Evolutionary conservation across 30 jellyfish, hydroid and myxozoan genomes (phyloP), one percentile per base, ranked within the genome.

Genomic region (Pseudorhiza aurosa): DNA sequence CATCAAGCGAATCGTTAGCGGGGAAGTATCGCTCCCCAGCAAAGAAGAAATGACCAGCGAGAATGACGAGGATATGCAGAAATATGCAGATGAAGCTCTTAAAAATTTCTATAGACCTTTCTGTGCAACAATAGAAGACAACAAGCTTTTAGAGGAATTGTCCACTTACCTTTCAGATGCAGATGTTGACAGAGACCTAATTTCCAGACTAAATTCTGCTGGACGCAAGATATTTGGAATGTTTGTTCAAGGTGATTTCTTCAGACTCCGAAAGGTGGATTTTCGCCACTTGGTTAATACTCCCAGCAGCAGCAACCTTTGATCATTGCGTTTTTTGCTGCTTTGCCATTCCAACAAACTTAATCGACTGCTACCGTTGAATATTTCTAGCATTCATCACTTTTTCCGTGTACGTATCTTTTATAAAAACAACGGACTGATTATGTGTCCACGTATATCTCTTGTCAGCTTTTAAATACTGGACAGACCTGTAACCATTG

Each of bases 1-100:
- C 18, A 28, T 72, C 0, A 56, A 37, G 26, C 1, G 25, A 32
- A 19, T 22, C 29, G 51, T 72, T 8, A 42, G 30, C 3, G 85
- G 85, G 10, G 68, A 72, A 3, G 11, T 72, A 43, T 47, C 28
- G 31, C 85, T 72, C 73, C 73, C 73, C 12, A 24, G 85, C n/a
- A 72, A 72, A 56, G 73, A 72, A 0, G 75, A 47, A 19, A 72
- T 72, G 85, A 44, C 33, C 0, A 21, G 5, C 47, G 42, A 51
- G 11, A 24, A 47, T 25, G 85, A 72, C 15, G 24, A 24, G 11
- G 72, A 46, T 1, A 27, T 49, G 60, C 43, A 10, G 35, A 51
- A 72, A 1, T 37, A 18, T 14, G 60, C 27, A 39, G 79, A 60
- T 58, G 60, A 37, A 31, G n/a, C 18, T 45, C 18, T n/a, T 4